Conservation (phyloP, 2,797 vertebrate genomes). For the Anabas testudineus region DNA sequence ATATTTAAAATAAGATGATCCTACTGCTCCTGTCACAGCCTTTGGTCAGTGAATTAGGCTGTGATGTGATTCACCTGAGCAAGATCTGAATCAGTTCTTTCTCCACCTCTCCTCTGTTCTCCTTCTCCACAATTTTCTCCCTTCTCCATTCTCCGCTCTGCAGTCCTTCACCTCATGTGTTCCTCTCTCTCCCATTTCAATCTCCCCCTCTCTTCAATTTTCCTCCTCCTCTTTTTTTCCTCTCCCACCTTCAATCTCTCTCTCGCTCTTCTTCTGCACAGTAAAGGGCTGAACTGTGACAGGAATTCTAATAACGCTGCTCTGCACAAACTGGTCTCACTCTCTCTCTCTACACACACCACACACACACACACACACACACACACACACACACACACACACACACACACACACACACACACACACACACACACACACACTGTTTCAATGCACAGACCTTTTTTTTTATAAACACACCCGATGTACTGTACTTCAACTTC, state of each 20-base stretch:
- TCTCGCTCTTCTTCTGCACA: conserved; percentile 46
- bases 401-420: too few species aligned
- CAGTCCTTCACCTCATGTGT: conserved; percentile 29
- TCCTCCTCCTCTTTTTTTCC: conserved; percentile 18
- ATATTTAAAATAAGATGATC: conserved; percentile 26
- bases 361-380: conserved; percentile 12
- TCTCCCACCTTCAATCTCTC: conserved; percentile 39
- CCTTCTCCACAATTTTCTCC: conserved; percentile 50
- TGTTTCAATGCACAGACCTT: conserved; percentile 36
- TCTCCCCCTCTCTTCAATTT: conserved; percentile 11
- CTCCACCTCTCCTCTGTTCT: conserved; percentile 34
- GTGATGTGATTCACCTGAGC: conserved; percentile 70
- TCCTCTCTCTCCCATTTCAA: conserved; percentile 36
- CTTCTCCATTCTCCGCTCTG: conserved; percentile 1
- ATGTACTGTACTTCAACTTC: conserved; percentile 27
- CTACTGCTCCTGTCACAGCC: conserved; percentile 52
- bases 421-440: conserved; percentile 27
- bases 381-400: conserved; percentile 26
- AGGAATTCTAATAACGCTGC: conserved; percentile 77
- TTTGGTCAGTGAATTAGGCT: conserved; percentile 58
- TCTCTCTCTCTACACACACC: conserved; percentile 1
- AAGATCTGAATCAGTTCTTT: conserved; percentile 75
- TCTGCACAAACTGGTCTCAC: conserved; percentile 54
- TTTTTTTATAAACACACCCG: conserved; percentile 41
- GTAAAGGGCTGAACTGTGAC: conserved; percentile 78